Conservation (phyloP, 2,113 vertebrate genomes). For the Strix uralensis region DNA sequence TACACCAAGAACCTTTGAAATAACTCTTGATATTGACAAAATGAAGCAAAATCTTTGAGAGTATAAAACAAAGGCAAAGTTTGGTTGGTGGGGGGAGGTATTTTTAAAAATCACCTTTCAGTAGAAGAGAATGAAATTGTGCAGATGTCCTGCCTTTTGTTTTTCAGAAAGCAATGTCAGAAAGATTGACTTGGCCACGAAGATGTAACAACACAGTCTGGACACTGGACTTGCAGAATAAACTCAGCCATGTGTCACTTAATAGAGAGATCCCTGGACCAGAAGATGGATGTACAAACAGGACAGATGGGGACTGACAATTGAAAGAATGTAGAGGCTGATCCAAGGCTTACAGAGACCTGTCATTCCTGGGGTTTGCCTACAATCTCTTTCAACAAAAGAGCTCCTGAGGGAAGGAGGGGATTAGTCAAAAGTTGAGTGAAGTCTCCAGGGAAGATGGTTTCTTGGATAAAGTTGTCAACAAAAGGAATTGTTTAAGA, state of each 20-base stretch:
- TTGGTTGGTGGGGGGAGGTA: neutral
- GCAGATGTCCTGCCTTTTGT: slow-evolving; percentile 42
- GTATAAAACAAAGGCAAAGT: neutral
- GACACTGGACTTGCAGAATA: slow-evolving; percentile 27
- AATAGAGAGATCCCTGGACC: slow-evolving; percentile 55
- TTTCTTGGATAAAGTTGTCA: slow-evolving; percentile 74
- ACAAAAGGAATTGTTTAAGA: slow-evolving; percentile 69
- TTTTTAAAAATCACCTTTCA: neutral
- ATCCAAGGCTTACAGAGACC: slow-evolving; percentile 53
- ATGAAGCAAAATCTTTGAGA: neutral
- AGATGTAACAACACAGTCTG: neutral
- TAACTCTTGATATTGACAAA: neutral
- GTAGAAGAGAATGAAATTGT: neutral
- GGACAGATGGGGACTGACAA: slow-evolving; percentile 62
- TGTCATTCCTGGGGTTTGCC: slow-evolving; percentile 56
- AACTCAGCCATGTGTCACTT: slow-evolving; percentile 39
- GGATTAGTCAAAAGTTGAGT: slow-evolving; percentile 71
- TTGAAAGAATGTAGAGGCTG: slow-evolving; percentile 55
- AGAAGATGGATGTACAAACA: slow-evolving; percentile 52
- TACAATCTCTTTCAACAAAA: slow-evolving; percentile 66
- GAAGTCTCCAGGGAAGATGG: slow-evolving; percentile 68
- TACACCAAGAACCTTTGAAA: neutral
- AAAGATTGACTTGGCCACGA: slow-evolving; percentile 47
- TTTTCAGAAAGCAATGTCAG: slow-evolving; percentile 47
- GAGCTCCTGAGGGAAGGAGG: slow-evolving; percentile 62